These are phyloP conservation scores for Phainopepla nitens DNA, from an alignment of 2,113 vertebrate species.

Conservation along the genomic window DNA sequence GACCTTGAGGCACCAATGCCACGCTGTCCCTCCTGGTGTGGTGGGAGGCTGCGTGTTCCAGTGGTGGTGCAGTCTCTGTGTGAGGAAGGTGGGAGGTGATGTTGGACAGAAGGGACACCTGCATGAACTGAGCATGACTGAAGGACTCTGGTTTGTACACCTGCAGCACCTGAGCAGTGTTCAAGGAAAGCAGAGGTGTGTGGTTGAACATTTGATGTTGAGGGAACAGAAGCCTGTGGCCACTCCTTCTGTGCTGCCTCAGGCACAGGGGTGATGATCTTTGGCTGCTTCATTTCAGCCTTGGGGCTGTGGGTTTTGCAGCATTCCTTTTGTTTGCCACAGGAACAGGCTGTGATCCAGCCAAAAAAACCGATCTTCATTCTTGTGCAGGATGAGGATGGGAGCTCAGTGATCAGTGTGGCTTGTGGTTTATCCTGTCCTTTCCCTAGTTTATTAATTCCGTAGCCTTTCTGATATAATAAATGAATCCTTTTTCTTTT, in stretches of 20 bases:
- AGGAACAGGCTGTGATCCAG: neutral
- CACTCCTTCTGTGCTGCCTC: neutral
- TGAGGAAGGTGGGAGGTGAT: neutral
- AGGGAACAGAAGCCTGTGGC: neutral
- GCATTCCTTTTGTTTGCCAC: neutral
- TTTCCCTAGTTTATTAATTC: neutral
- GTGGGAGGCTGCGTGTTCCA: rapidly evolving
- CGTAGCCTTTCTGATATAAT: neutral
- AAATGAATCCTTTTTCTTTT: rapidly evolving
- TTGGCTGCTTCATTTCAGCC: neutral
- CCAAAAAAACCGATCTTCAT: neutral
- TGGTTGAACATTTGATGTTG: rapidly evolving
- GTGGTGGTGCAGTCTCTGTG: neutral
- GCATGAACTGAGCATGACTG: rapidly evolving
- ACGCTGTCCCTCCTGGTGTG: neutral
- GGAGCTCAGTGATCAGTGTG: neutral
- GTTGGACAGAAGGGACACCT: neutral
- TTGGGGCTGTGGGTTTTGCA: neutral
- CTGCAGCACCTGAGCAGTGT: neutral
- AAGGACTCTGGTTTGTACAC: neutral
- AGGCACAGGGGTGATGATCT: neutral
- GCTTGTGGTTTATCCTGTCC: neutral
- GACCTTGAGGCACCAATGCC: neutral
- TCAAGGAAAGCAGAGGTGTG: neutral
- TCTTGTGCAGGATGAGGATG: neutral